Base-by-base conservation (phyloP, 2,888 invertebrate species). In the Elmis aenea region DNA sequence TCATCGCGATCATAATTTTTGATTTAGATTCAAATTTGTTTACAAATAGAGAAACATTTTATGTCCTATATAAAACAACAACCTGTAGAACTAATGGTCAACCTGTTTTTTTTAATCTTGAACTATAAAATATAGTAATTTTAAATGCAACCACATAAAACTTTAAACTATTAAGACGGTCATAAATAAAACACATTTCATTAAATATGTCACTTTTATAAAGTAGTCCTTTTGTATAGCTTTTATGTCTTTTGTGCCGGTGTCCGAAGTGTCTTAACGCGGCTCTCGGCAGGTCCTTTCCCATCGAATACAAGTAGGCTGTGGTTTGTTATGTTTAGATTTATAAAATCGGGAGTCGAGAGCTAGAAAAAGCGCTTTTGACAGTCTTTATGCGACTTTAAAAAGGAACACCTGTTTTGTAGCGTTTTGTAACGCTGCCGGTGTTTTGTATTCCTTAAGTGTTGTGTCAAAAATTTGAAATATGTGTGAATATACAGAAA, bases 111-210 rank as follows among this genome's bases (percentile, higher is more conserved):
- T n/a, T n/a, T n/a, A n/a, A n/a, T n/a, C n/a, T n/a, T n/a, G n/a
- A n/a, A n/a, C n/a, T n/a, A n/a, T n/a, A n/a, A n/a, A n/a, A n/a
- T n/a, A n/a, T n/a, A n/a, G n/a, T n/a, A n/a, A n/a, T n/a, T n/a
- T n/a, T n/a, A n/a, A n/a, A n/a, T n/a, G n/a, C n/a, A n/a, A n/a
- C n/a, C n/a, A 33, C 29, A 33, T 26, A 38, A 23, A 33, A 40
- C 23, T 34, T 37, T 37, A 44, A 48, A 48, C 42, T 45, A 45
- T 46, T 45, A 49, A 41, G 40, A 29, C 16, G 32, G 42, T 51
- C 56, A 60, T 61, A 61, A 59, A 61, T 61, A 57, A 59, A 54
- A 51, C 49, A 53, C 57, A 53, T 60, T 59, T 60, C 59, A 58
- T 60, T 60, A 58, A 57, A 60, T 52, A 50, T 59, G 61, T 60